Percentiles rank a stretch among this genome's conserved stretches.
These are phyloP conservation scores for Anser brachyrhynchus DNA, from an alignment of 2,113 vertebrate species.

Conservation along the genomic window DNA sequence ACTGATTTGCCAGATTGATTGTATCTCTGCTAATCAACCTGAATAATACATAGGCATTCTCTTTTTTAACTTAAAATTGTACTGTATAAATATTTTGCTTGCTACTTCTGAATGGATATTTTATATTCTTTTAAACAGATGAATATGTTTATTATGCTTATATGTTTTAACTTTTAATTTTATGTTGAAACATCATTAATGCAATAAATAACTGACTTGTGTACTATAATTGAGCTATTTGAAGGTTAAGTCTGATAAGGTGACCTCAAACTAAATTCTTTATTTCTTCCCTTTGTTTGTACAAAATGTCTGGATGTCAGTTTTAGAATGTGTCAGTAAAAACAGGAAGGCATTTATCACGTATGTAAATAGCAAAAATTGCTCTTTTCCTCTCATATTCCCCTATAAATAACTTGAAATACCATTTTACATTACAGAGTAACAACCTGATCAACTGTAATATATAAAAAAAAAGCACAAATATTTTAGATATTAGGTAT, in stretches of 20 bases:
- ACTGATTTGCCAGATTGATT: constrained; percentile 68
- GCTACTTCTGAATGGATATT: not conserved
- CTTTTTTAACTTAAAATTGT: not conserved
- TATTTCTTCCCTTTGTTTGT: not conserved
- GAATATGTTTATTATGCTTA: not conserved
- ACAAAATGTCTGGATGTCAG: not conserved
- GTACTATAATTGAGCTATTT: not conserved
- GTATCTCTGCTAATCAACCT: constrained; percentile 62
- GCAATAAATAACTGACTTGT: not conserved
- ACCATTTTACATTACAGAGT: not conserved
- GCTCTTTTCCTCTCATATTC: not conserved
- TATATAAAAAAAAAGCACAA: not conserved
- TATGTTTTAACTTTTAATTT: not conserved
- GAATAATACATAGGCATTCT: constrained; percentile 58
- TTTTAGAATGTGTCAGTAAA: not conserved
- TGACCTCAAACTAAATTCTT: not conserved
- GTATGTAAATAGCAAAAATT: not conserved
- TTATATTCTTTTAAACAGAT: not conserved
- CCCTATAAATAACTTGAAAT: not conserved
- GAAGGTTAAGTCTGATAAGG: not conserved
- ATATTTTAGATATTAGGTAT: not conserved
- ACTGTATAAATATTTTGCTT: constrained; percentile 12
- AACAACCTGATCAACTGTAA: not conserved
- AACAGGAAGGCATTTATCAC: not conserved
- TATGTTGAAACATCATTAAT: not conserved